Percentiles rank a stretch among this genome's conserved stretches.
Evolutionary conservation across 53 echinoderm and acorn worm genomes (phyloP).

Genomic region (Mesocentrotus franciscanus): DNA sequence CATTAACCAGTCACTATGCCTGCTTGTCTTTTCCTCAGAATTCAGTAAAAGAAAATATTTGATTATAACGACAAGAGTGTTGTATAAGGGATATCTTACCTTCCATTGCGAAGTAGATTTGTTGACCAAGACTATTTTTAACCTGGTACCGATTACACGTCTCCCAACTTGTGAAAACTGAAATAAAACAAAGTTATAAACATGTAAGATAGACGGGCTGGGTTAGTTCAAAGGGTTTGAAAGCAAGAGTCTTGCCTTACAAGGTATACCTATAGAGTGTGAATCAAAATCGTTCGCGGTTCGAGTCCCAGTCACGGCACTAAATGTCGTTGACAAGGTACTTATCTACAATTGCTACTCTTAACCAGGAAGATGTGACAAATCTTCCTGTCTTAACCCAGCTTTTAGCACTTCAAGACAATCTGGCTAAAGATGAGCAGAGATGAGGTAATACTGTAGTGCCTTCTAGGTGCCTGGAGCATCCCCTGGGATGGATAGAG

Average conservation of each 20-base stretch:
- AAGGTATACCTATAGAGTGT: too few relatives aligned
- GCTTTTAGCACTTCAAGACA: too few relatives aligned
- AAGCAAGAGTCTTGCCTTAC: not conserved
- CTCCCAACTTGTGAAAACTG: conserved; percentile 90
- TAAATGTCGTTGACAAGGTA: too few relatives aligned
- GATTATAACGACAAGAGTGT: not conserved
- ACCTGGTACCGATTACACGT: conserved; percentile 83
- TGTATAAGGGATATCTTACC: conserved; percentile 62
- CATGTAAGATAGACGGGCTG: not conserved
- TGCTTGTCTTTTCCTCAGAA: not conserved
- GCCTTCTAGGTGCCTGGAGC: too few relatives aligned
- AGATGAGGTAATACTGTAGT: too few relatives aligned
- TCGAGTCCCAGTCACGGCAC: too few relatives aligned
- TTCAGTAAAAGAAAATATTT: not conserved
- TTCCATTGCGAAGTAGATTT: conserved; percentile 88
- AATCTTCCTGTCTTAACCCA: too few relatives aligned
- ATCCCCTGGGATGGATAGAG: too few relatives aligned
- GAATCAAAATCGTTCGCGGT: too few relatives aligned
- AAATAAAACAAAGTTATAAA: not conserved
- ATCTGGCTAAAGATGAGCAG: too few relatives aligned
- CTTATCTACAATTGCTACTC: too few relatives aligned
- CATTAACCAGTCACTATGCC: not conserved
- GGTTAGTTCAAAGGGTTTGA: not conserved
- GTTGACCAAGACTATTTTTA: conserved; percentile 90
- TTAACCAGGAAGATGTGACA: too few relatives aligned